These are phyloP conservation scores for Baronia brevicornis DNA, from an alignment of 2,888 invertebrate genomes.

Conservation along the genomic window DNA sequence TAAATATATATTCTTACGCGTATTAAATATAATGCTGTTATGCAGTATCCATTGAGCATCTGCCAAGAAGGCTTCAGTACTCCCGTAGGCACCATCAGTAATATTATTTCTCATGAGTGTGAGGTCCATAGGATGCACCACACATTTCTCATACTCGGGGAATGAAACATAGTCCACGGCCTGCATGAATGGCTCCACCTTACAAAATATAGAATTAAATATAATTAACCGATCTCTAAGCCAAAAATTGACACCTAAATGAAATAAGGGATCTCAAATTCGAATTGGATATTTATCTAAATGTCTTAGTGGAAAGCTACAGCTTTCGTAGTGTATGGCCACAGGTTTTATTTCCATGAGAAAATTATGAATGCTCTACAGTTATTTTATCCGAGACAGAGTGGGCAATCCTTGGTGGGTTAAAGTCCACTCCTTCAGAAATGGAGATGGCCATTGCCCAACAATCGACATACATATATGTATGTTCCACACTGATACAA, in stretches of 20 bases:
- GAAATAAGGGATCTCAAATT: background rate
- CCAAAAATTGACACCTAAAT: background rate
- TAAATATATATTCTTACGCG: slow-evolving; percentile 82
- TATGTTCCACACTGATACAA: too few species aligned
- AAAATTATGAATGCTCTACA: too few species aligned
- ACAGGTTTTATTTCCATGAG: too few species aligned
- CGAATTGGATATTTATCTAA: too few species aligned
- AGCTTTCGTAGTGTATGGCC: too few species aligned
- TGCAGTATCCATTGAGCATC: slow-evolving; percentile 96
- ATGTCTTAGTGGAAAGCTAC: too few species aligned
- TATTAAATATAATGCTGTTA: slow-evolving; percentile 93
- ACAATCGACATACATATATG: too few species aligned
- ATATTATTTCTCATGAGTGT: slow-evolving; percentile 85
- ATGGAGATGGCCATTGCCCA: too few species aligned
- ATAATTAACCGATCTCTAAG: background rate
- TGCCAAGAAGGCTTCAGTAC: slow-evolving; percentile 90
- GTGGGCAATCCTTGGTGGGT: too few species aligned
- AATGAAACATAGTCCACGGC: slow-evolving; percentile 83
- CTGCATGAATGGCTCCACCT: slow-evolving; percentile 87
- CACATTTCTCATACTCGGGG: slow-evolving; percentile 86
- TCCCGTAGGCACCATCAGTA: slow-evolving; percentile 83
- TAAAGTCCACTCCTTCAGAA: too few species aligned
- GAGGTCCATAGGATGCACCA: slow-evolving; percentile 92
- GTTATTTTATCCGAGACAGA: too few species aligned
- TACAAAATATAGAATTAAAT: slow-evolving; percentile 22